Evolutionary conservation across 2,888 invertebrate species (phyloP).

Genomic region (Apoda limacodes): DNA sequence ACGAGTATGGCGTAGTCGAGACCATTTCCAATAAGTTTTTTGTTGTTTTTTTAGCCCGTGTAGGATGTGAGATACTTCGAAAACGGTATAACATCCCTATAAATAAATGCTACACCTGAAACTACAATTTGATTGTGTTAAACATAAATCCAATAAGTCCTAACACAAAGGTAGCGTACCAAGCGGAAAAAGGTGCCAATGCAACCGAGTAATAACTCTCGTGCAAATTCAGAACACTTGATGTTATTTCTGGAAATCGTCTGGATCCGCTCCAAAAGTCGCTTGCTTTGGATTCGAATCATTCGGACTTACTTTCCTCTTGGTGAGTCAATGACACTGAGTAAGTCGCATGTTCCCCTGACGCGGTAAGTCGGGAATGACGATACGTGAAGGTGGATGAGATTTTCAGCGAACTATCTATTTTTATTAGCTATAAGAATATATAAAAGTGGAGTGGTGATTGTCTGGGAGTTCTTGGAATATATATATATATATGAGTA

Average conservation of each 20-base stretch:
- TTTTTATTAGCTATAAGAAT: slow-evolving; percentile 30
- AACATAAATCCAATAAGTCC: slow-evolving; percentile 5
- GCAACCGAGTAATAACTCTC: slow-evolving; percentile 44
- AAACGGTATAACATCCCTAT: no score
- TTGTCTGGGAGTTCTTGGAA: no score
- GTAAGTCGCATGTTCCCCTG: slow-evolving; percentile 22
- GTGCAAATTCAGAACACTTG: slow-evolving; percentile 42
- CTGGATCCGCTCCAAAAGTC: slow-evolving; percentile 63
- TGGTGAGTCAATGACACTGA: slow-evolving; percentile 58
- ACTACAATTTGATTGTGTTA: no score
- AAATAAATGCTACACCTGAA: no score
- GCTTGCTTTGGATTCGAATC: slow-evolving; percentile 40
- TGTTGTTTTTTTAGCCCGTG: no score
- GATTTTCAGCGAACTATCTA: slow-evolving; percentile 37
- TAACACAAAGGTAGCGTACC: slow-evolving; percentile 11
- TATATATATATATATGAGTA: no score
- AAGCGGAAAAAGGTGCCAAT: slow-evolving; percentile 35
- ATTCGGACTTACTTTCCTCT: slow-evolving; percentile 59
- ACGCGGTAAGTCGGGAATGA: slow-evolving; percentile 6
- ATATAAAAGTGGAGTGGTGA: no score
- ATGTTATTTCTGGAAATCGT: slow-evolving; percentile 59
- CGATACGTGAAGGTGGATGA: slow-evolving; percentile 17
- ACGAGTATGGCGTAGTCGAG: no score
- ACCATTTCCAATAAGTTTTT: no score
- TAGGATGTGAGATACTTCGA: no score